These are phyloP conservation scores for Hypercompe scribonia DNA, from an alignment of 2,888 invertebrate genomes.

Conservation along the genomic window DNA sequence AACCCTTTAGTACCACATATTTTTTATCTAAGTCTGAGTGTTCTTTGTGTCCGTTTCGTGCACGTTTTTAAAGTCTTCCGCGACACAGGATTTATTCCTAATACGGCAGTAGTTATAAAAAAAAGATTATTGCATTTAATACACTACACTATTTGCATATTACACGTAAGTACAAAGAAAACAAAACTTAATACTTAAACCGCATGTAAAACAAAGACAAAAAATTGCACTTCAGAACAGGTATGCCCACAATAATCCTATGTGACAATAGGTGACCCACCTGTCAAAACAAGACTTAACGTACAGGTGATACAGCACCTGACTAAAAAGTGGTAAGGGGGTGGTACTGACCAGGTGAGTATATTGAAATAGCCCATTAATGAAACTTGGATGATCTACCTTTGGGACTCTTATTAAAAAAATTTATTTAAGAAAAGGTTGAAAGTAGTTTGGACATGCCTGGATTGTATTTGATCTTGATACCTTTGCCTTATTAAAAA, in stretches of 20 bases:
- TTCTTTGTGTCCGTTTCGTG: too few species aligned
- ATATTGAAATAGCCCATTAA: conserved; percentile 56
- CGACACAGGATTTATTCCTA: too few species aligned
- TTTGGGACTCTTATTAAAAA: conserved; percentile 19
- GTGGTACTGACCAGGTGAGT: conserved; percentile 46
- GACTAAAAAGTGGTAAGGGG: conserved; percentile 52
- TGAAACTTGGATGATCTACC: conserved; percentile 40
- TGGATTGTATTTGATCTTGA: conserved; percentile 8
- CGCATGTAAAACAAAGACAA: conserved; percentile 45
- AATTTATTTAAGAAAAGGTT: conserved; percentile 21
- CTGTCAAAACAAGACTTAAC: conserved; percentile 79
- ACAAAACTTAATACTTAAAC: conserved; percentile 27
- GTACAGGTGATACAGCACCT: conserved; percentile 79
- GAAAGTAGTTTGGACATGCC: conserved; percentile 29
- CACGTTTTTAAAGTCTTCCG: too few species aligned
- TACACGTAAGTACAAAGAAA: conserved; percentile 31
- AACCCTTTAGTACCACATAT: too few species aligned
- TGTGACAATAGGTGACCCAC: conserved; percentile 70
- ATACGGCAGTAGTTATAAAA: too few species aligned
- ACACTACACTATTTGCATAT: conserved; percentile 34
- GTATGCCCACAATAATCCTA: conserved; percentile 60
- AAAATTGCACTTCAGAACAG: conserved; percentile 39
- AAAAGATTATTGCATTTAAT: neutral
- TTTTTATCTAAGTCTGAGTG: too few species aligned
- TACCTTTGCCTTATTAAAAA: neutral